Evolutionary conservation across 2,888 invertebrate species (phyloP).

Genomic region (Apamea sordens): DNA sequence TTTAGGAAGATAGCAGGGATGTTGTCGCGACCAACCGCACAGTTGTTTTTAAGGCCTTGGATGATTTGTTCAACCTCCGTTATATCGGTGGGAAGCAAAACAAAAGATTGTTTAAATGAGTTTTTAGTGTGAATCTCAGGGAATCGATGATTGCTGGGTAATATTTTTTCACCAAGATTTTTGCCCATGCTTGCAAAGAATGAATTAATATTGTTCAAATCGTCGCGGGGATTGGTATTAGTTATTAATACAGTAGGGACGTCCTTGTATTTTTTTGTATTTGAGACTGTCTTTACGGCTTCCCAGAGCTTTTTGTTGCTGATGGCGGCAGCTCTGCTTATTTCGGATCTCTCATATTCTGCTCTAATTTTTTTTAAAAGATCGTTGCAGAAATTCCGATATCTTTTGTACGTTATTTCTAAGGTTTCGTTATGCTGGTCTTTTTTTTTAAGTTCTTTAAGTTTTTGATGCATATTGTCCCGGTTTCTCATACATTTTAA

Average conservation of each 20-base stretch:
- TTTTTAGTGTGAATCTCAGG: too few species aligned
- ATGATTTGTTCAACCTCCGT: not conserved
- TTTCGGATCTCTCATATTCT: not conserved
- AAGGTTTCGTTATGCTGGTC: not conserved
- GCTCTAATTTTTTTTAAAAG: not conserved
- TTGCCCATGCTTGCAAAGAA: too few species aligned
- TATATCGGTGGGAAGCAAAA: not conserved
- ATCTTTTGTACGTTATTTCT: too few species aligned
- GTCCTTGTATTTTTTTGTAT: not conserved
- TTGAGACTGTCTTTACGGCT: not conserved
- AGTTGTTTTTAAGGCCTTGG: not conserved
- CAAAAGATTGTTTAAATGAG: not conserved
- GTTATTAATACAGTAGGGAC: not conserved
- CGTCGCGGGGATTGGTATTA: not conserved
- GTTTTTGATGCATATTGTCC: not conserved
- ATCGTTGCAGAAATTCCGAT: too few species aligned
- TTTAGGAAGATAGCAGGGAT: not conserved
- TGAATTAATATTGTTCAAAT: not conserved
- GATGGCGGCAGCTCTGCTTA: not conserved
- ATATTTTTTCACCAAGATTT: too few species aligned
- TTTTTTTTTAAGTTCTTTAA: not conserved
- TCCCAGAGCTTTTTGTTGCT: not conserved
- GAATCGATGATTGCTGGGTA: too few species aligned
- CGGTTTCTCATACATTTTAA: not conserved
- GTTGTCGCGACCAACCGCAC: too few species aligned